Evolutionary conservation across 2,888 invertebrate genomes (phyloP), one percentile per base, ranked within the genome.

Genomic region (Lasius fuliginosus): DNA sequence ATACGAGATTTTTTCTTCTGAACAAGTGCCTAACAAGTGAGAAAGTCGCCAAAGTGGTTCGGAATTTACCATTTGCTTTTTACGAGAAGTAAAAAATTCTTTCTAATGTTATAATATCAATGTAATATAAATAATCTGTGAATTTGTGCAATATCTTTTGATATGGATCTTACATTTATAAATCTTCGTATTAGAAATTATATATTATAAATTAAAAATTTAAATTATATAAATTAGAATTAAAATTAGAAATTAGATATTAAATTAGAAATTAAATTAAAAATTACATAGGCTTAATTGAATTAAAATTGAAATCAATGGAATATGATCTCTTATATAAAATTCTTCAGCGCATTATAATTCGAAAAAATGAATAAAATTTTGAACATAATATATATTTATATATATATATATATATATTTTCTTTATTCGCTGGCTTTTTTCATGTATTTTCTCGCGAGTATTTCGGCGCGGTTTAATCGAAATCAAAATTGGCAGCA

Each of bases 401-500:
- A 23, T 23, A 23, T 23, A 23, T 23, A 23, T 23, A 23, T 23
- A 23, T 23, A 23, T 23, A 23, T 23, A 23, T 23, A 23, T 23
- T 23, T 23, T 23, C 23, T 27, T 27, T 46, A 12, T 23, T 62
- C 12, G 12, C n/a, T 30, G n/a, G 1, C n/a, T 46, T 30, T n/a
- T 11, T 23, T 23, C 2, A 15, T 15, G 5, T 15, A 1, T 58
- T 53, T 53, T 65, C 18, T 58, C 23, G 18, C 15, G 15, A 65
- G 12, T 46, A 23, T 60, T 58, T 67, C 27, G 12, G 18, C 23
- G 23, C 73, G 82, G 33, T 49, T 79, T 69, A 76, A 30, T 67
- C 33, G 12, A 33, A 74, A 74, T 79, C 82, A 75, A 84, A 85
- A 85, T 85, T 89, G 86, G 86, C 85, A 85, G 58, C 58, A 6